Base-by-base conservation (phyloP, 2,113 vertebrate genomes). In the Notarius lentiginosus region DNA sequence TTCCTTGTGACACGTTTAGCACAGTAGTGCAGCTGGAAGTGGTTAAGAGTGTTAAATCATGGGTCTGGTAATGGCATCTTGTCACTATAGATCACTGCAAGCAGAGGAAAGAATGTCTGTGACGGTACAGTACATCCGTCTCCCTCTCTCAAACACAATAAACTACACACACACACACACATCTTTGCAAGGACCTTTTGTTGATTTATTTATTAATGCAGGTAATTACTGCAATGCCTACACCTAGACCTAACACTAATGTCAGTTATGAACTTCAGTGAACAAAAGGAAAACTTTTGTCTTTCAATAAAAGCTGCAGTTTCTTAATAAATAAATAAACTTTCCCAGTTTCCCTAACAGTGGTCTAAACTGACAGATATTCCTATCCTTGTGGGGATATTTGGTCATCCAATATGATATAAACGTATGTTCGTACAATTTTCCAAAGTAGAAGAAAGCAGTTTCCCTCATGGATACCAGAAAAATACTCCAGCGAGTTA, bases 1-100 rank as follows among this genome's bases (percentile, higher is more conserved):
- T 89, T 86, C 85, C 86, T 84, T 75, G 82, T 91, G 89, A 92
- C 89, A 91, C 80, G 84, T 87, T 92, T 87, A 91, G 86, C 88
- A 79, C 34, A 65, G 79, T 76, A 81, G 83, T 83, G 79, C 94
- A 92, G 91, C 87, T 93, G 93, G 92, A 90, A 92, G 83, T 0
- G 0, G 68, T 94, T 92, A 93, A 65, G 83, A 68, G 73, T 49
- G 22, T 91, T 94, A 93, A 94, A 93, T 89, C 90, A 90, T 66
- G 24, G 15, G 53, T 60, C 82, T 79, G 81, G 84, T 84, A 41
- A 88, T 90, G 87, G 86, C 11, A 53, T 86, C 84, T 86, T 92
- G 8, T 30, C 55, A 86, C 85, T 86, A 90, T 95, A 80, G 41
- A 92, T 93, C 93, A 92, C 84, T 66, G 89, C 72, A 86, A 34